phyloP scores from a whole-genome alignment of 2,113 vertebrate species.

The Amphilophus citrinellus region DNA sequence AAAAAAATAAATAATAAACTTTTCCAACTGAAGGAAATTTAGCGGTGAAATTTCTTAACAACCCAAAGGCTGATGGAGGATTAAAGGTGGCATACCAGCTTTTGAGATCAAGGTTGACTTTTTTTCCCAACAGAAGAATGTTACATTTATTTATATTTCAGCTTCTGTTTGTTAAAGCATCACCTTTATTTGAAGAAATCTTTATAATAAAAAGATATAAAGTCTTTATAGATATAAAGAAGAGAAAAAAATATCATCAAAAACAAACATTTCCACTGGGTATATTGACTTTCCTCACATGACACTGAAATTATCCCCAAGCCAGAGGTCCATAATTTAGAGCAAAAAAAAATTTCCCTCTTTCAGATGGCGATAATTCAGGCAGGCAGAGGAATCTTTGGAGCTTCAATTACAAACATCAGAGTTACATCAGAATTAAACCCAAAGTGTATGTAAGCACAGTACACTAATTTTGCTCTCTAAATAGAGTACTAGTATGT shows the following conservation, averaged over 20 bases:
- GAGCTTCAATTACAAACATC: slow-evolving; percentile 2
- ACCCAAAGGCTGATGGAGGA: background rate
- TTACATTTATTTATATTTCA: background rate
- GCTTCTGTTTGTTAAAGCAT: background rate
- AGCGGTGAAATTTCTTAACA: background rate
- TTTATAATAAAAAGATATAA: background rate
- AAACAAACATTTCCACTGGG: background rate
- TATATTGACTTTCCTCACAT: background rate
- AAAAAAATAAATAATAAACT: background rate
- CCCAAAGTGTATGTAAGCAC: background rate
- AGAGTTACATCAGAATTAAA: slow-evolving; percentile 10
- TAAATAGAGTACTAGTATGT: background rate
- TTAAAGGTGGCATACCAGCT: background rate
- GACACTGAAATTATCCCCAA: slow-evolving; percentile 12
- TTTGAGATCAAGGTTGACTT: background rate
- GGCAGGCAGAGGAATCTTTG: background rate
- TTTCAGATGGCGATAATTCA: slow-evolving; percentile 1
- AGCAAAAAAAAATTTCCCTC: background rate
- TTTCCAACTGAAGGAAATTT: background rate
- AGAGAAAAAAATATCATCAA: background rate
- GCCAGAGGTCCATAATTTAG: background rate
- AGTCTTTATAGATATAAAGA: background rate
- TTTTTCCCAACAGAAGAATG: background rate
- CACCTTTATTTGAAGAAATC: background rate
- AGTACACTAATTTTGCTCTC: background rate